Evolutionary conservation across 2,113 vertebrate genomes (phyloP).

Genomic region (Albula goreensis): DNA sequence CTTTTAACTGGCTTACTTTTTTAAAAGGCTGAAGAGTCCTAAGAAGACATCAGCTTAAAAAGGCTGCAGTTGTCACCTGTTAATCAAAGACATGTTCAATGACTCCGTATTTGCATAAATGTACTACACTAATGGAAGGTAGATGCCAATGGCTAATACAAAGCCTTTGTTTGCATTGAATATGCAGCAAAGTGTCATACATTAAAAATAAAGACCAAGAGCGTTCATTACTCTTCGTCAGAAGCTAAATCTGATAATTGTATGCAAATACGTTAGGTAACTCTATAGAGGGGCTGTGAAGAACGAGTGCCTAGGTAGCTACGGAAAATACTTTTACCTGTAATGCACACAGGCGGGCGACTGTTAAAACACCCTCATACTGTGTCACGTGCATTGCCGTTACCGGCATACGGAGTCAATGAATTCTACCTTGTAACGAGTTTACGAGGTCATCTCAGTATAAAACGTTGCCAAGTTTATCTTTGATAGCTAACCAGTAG

Average conservation of each 20-base stretch:
- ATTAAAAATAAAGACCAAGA: neutral
- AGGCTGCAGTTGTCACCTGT: slow-evolving; percentile 28
- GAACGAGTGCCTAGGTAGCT: neutral
- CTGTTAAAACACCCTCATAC: neutral
- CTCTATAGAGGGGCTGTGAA: neutral
- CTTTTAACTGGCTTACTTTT: slow-evolving; percentile 1
- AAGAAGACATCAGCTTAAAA: slow-evolving; percentile 11
- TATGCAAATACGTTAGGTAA: neutral
- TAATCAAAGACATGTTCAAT: slow-evolving; percentile 25
- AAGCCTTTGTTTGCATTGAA: neutral
- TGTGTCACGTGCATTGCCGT: neutral
- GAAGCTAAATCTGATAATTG: neutral
- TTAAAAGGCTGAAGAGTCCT: slow-evolving; percentile 18
- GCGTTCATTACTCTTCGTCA: neutral
- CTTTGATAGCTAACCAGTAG: neutral
- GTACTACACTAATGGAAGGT: neutral
- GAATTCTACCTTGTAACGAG: neutral
- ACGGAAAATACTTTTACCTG: neutral
- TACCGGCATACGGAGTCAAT: neutral
- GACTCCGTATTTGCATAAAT: slow-evolving; percentile 23
- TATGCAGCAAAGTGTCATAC: neutral
- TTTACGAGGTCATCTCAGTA: neutral
- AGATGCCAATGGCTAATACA: neutral
- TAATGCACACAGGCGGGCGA: neutral
- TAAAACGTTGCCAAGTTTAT: neutral